Base-by-base conservation (phyloP, 2,797 vertebrate species). In the Chelon auratus region DNA sequence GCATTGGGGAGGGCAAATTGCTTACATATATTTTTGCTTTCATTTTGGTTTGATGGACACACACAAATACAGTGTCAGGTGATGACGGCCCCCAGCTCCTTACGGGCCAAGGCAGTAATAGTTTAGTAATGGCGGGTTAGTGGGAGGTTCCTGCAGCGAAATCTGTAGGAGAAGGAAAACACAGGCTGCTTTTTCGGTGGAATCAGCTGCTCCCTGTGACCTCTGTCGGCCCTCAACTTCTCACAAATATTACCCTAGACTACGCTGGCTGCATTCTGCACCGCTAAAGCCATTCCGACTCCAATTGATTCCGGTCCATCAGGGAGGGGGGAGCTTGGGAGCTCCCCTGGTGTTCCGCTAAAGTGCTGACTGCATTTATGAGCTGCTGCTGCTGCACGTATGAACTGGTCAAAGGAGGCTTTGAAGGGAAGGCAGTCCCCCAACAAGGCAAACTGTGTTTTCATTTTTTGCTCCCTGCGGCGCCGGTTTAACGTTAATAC, bases 321-420 rank as follows among this genome's bases (percentile, higher is more conserved):
- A 68, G 11, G 51, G 22, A 22, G 22, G 78, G 75, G 71, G 77
- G 74, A 69, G 63, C 60, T 51, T 60, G 39, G 48, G 57, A 37
- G 58, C 72, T 82, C 88, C 87, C 78, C 57, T 68, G 82, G 78
- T 68, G 78, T 60, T 78, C 47, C 52, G 42, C 69, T 84, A 75
- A 90, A 89, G 62, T 85, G 90, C 89, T 91, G 90, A 90, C 90
- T 77, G 78, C 60, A 77, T 82, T 87, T 88, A 88, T 85, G 71
- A 70, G 24, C 33, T 20, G 17, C 62, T 69, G 75, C 77, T 87
- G 78, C 74, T 84, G 52, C 77, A 62, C 14, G 64, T 68, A 68
- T 77, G 51, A 86, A 84, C 61, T 42, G 48, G 59, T 45, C 57
- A 58, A 62, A 53, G 26, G 71, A 72, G 68, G 53, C 64, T 80